Evolutionary conservation across 1,140 invertebrate species (phyloP).

Genomic region (Brachionus plicatilis): DNA sequence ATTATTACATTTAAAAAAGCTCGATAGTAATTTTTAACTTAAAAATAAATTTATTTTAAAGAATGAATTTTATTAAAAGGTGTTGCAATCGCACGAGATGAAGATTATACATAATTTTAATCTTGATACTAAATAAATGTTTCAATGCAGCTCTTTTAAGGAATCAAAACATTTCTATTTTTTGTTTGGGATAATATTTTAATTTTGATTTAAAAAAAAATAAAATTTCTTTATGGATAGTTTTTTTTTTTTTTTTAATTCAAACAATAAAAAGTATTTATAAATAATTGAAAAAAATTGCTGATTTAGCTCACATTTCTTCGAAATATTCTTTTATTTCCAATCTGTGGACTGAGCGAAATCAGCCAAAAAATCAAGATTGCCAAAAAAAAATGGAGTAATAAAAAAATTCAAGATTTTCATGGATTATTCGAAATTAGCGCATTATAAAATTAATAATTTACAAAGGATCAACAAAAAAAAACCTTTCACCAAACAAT

Average conservation of each 20-base stretch:
- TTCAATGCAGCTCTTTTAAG: background rate
- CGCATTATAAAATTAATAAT: background rate
- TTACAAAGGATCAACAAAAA: background rate
- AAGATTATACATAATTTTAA: background rate
- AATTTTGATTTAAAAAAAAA: background rate
- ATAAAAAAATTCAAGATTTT: background rate
- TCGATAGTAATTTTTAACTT: conserved; percentile 65
- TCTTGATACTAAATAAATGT: background rate
- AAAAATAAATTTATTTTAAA: background rate
- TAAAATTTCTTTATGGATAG: background rate
- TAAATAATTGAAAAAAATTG: background rate
- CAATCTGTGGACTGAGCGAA: background rate
- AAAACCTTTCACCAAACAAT: background rate
- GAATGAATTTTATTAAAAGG: background rate
- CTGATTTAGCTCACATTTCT: background rate
- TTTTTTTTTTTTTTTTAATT: background rate
- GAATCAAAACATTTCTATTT: background rate
- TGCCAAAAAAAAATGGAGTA: background rate
- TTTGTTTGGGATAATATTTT: background rate
- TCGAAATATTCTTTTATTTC: background rate
- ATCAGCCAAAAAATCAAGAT: background rate
- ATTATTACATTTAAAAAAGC: conserved; percentile 73
- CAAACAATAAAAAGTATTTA: background rate
- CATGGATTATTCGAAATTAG: conserved; percentile 5
- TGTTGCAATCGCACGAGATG: background rate